phyloP scores from a whole-genome alignment of 2,113 vertebrate species.

The Telmatochromis sp. region DNA sequence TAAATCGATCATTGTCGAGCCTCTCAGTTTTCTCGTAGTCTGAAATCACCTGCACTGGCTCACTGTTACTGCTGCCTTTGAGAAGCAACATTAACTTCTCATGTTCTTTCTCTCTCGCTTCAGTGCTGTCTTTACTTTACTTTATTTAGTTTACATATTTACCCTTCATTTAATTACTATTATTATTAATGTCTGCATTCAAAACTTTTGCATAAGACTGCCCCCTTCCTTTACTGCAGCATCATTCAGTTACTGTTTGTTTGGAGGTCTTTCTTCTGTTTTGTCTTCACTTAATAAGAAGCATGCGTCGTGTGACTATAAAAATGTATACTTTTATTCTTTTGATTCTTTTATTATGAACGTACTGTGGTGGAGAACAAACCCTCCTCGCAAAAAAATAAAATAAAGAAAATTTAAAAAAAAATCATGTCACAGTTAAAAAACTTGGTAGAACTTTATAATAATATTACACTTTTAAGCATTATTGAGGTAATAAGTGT shows the following conservation, averaged over 20 bases:
- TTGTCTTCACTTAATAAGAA: not conserved
- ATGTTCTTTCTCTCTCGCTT: rapidly evolving
- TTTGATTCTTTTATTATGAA: not conserved
- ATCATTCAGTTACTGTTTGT: not conserved
- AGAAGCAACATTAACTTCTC: not conserved
- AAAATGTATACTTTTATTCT: rapidly evolving
- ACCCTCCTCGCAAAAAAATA: rapidly evolving
- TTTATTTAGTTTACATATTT: not conserved
- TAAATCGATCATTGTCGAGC: not conserved
- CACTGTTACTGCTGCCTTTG: not conserved
- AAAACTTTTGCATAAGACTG: not conserved
- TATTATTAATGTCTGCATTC: not conserved
- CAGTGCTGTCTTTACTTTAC: not conserved
- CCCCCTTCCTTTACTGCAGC: not conserved
- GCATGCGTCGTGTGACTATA: rapidly evolving
- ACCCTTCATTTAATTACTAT: not conserved
- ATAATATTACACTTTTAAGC: not conserved
- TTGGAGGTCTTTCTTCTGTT: not conserved
- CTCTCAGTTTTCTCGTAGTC: not conserved
- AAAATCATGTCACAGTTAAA: not conserved
- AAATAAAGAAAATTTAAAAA: rapidly evolving
- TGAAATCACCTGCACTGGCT: not conserved
- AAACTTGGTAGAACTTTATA: not conserved
- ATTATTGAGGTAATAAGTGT: not conserved
- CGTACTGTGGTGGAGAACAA: not conserved